Conservation (phyloP, 2,888 invertebrate species). For the Helleia helle region DNA sequence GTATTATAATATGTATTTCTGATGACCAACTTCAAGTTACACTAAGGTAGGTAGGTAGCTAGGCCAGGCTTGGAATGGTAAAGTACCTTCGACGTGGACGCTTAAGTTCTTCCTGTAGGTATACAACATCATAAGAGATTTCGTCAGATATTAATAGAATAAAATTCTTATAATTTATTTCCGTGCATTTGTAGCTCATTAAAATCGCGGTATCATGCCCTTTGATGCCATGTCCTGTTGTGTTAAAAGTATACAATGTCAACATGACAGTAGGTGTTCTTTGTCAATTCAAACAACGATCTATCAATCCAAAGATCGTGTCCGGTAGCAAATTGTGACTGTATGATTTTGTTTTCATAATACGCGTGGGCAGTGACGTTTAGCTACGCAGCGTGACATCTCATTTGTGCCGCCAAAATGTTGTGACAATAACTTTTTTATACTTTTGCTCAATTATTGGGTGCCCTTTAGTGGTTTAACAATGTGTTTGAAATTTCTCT, state of each 20-base stretch:
- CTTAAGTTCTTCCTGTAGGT: no score
- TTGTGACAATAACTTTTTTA: slow-evolving; percentile 34
- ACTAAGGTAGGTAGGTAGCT: no score
- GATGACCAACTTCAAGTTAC: no score
- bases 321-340: slow-evolving; percentile 53
- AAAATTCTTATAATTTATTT: no score
- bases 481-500: slow-evolving; percentile 46
- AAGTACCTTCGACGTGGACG: no score
- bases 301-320: slow-evolving; percentile 34
- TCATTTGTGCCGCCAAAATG: slow-evolving; percentile 55
- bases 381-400: slow-evolving; percentile 42
- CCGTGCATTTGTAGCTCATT: no score
- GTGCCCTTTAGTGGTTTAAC: slow-evolving; percentile 38
- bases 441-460: slow-evolving; percentile 68
- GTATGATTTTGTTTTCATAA: not conserved
- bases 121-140: no score
- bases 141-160: no score
- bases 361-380: not conserved
- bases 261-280: slow-evolving; percentile 1
- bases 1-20: no score
- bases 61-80: no score
- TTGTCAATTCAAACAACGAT: slow-evolving; percentile 22
- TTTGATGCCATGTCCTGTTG: not conserved
- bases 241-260: not conserved
- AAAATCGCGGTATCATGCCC: not conserved